phyloP scores from a whole-genome alignment of 1,140 invertebrate species.

The Drosophila orena region DNA sequence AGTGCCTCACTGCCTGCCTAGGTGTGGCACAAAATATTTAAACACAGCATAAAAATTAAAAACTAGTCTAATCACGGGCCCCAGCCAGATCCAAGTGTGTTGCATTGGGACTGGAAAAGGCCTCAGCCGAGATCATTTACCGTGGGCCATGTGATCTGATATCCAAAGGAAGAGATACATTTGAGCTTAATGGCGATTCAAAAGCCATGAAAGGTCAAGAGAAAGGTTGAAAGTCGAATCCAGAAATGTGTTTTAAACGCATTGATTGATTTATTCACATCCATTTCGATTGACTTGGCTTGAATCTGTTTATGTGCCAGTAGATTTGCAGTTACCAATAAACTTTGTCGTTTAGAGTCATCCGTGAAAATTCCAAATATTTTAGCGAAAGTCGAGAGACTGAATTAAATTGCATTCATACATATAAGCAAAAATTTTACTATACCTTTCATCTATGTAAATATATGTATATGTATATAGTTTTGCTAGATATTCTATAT shows the following conservation, averaged over 20 bases:
- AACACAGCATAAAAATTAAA: slow-evolving; percentile 74
- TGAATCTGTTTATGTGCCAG: not conserved
- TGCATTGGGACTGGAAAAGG: slow-evolving; percentile 11
- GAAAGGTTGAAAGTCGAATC: not conserved
- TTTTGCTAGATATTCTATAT: no score
- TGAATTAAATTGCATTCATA: not conserved
- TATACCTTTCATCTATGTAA: no score
- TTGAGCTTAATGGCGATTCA: not conserved
- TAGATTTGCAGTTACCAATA: not conserved
- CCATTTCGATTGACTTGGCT: not conserved
- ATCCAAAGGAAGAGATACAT: slow-evolving; percentile 14
- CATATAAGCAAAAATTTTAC: no score
- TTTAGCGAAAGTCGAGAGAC: not conserved
- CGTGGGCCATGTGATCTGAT: not conserved
- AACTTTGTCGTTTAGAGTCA: not conserved
- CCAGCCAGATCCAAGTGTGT: slow-evolving; percentile 15
- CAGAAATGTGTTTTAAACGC: not conserved
- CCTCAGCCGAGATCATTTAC: slow-evolving; percentile 50
- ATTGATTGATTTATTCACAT: slow-evolving; percentile 10
- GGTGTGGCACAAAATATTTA: slow-evolving; percentile 79
- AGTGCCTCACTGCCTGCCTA: slow-evolving; percentile 40
- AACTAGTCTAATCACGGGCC: slow-evolving; percentile 74
- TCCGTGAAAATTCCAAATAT: not conserved
- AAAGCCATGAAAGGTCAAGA: not conserved
- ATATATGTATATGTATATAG: no score